phyloP scores from a whole-genome alignment of 2,797 vertebrate genomes.

The Clarias laeviceps region DNA sequence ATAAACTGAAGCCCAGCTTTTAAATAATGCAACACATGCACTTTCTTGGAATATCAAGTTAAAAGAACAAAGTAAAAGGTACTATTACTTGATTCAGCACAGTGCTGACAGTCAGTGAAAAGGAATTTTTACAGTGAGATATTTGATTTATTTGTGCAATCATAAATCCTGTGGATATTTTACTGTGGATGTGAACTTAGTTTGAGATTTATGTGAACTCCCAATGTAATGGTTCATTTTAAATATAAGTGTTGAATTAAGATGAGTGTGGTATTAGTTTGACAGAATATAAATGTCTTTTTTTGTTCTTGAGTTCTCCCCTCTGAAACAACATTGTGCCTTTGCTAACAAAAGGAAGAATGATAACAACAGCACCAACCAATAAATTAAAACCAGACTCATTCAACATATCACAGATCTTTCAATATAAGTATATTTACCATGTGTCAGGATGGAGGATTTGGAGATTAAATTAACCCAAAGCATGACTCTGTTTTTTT shows the following conservation, averaged over 20 bases:
- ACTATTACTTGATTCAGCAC: background rate
- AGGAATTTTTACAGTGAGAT: background rate
- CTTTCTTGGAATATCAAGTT: conserved; percentile 50
- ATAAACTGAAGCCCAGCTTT: conserved; percentile 50
- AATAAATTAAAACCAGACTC: background rate
- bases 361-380: background rate
- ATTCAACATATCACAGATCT: background rate
- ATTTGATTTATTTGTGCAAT: conserved; percentile 12
- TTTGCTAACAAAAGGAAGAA: background rate
- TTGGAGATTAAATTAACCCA: background rate
- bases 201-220: background rate
- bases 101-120: conserved; percentile 6
- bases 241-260: background rate
- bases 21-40: conserved; percentile 66
- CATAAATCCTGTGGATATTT: background rate
- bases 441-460: background rate
- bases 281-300: background rate
- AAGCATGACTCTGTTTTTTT: background rate
- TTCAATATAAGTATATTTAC: background rate
- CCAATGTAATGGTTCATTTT: background rate
- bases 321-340: too few species aligned
- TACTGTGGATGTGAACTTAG: background rate
- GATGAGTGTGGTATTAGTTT: background rate
- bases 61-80: conserved; percentile 34
- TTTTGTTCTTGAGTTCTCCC: too few species aligned